Conservation (phyloP, 2,113 vertebrate species). For the Chrysochloris asiatica region DNA sequence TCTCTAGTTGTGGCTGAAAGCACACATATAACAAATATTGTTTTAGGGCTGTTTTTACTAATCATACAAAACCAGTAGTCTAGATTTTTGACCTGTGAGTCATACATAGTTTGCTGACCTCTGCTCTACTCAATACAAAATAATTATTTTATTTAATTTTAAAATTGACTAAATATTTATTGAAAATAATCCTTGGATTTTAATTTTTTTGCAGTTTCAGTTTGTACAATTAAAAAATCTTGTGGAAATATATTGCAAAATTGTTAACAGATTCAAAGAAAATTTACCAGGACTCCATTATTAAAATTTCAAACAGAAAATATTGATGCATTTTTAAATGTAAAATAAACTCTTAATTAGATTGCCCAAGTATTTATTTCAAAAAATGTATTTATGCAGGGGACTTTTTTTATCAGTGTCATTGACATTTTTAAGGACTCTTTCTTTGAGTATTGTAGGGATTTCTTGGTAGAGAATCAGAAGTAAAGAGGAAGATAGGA, state of each 20-base stretch:
- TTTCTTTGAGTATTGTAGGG: not conserved
- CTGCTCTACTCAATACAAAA: not conserved
- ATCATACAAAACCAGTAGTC: not conserved
- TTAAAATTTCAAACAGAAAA: not conserved
- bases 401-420: not conserved
- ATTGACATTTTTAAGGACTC: not conserved
- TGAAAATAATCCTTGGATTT: not conserved
- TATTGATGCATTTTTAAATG: not conserved
- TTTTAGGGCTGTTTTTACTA: not conserved
- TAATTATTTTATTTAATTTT: not conserved
- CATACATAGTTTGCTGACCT: not conserved
- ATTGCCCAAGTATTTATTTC: not conserved
- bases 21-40: not conserved
- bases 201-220: not conserved
- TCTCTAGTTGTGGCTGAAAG: no score
- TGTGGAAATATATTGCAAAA: not conserved
- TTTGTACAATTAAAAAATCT: not conserved
- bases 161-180: not conserved
- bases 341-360: not conserved
- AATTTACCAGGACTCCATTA: not conserved
- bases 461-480: no score
- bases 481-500: no score
- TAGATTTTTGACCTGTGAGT: no score
- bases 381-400: not conserved
- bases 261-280: not conserved